Percentiles rank a stretch among this genome's conserved stretches.
Evolutionary conservation across 2,888 invertebrate species (phyloP).

Genomic region (Tetropium fuscum): DNA sequence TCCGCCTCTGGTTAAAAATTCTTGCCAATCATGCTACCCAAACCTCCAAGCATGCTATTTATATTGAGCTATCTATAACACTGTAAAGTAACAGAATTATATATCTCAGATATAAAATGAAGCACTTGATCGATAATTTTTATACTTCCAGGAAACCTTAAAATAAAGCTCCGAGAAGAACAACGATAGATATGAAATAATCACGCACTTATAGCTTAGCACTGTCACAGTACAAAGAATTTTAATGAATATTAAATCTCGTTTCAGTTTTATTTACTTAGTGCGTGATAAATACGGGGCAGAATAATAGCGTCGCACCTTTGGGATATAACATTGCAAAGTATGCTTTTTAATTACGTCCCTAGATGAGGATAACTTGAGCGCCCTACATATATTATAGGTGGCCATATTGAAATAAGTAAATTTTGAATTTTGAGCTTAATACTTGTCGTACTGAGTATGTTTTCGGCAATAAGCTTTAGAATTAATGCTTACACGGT

Average conservation of each 20-base stretch:
- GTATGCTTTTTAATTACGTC: no score
- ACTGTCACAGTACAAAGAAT: neutral
- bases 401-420: no score
- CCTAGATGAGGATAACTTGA: no score
- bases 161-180: slow-evolving; percentile 9
- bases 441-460: no score
- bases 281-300: no score
- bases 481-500: no score
- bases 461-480: no score
- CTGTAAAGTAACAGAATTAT: slow-evolving; percentile 23
- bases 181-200: neutral
- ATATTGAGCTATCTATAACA: slow-evolving; percentile 41
- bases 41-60: slow-evolving; percentile 40
- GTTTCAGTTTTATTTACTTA: neutral
- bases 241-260: neutral
- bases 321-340: no score
- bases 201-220: neutral
- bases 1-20: slow-evolving; percentile 26
- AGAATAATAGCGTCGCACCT: no score
- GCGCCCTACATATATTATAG: no score
- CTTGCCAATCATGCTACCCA: slow-evolving; percentile 48
- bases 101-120: slow-evolving; percentile 16
- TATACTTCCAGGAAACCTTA: slow-evolving; percentile 12
- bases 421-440: no score
- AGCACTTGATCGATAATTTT: slow-evolving; percentile 13